These are phyloP conservation scores for Desmophyllum pertusum DNA, from an alignment of 92 coral and sea anemone species.

Conservation along the genomic window DNA sequence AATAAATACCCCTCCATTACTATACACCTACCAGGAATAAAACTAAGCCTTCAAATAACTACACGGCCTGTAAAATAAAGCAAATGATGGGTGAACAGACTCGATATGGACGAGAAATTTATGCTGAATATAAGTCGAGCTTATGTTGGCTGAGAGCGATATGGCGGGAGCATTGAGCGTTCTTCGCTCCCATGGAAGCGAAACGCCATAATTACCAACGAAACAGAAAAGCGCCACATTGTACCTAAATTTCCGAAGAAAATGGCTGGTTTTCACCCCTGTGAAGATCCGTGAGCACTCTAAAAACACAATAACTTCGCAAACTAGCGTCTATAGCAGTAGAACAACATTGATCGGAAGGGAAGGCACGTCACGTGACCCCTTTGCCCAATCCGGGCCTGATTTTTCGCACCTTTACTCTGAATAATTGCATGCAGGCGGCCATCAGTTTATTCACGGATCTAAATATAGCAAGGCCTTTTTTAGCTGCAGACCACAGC, in stretches of 20 bases:
- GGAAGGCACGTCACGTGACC: slow-evolving; percentile 83
- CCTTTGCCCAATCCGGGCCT: slow-evolving; percentile 72
- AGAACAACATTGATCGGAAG: slow-evolving; percentile 87
- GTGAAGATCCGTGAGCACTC: slow-evolving; percentile 3
- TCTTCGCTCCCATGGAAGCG: background rate
- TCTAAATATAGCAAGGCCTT: slow-evolving; percentile 50
- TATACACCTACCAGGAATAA: background rate
- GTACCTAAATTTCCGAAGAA: slow-evolving; percentile 38
- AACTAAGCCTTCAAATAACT: slow-evolving; percentile 13
- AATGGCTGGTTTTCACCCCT: slow-evolving; percentile 12
- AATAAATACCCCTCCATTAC: background rate
- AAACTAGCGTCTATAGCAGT: slow-evolving; percentile 73
- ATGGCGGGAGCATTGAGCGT: background rate
- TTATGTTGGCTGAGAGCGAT: background rate
- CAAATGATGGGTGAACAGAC: slow-evolving; percentile 3
- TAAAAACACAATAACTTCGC: slow-evolving; percentile 31
- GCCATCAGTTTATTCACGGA: slow-evolving; percentile 29
- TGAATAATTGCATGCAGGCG: slow-evolving; percentile 24
- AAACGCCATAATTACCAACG: background rate
- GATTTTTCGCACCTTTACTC: slow-evolving; percentile 43
- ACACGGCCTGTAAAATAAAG: slow-evolving; percentile 2
- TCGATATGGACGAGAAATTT: slow-evolving; percentile 32
- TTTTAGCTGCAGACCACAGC: slow-evolving; percentile 39
- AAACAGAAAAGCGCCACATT: background rate
- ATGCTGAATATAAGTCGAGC: slow-evolving; percentile 51